Percentiles rank a stretch among this genome's conserved stretches.
Conservation (phyloP, 1,140 invertebrate genomes). For the Aphelenchoides avenae region DNA sequence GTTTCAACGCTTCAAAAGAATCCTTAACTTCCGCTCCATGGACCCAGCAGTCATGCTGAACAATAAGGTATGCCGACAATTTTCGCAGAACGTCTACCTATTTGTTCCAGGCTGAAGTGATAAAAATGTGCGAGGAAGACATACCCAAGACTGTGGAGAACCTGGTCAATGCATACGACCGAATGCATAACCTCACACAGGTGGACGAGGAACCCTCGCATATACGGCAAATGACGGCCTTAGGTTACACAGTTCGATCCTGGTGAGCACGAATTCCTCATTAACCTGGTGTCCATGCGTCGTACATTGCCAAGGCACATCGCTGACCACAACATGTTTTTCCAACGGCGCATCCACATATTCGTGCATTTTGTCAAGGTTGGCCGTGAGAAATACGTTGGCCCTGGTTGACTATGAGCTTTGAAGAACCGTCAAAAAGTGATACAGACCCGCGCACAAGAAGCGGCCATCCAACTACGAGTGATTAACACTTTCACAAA, state of each 20-base stretch:
- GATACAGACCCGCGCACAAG: conserved; percentile 8
- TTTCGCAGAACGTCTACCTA: neutral
- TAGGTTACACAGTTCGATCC: conserved; percentile 40
- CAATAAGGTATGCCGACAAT: conserved; percentile 20
- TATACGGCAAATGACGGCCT: neutral
- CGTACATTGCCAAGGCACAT: conserved; percentile 32
- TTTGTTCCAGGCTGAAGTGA: conserved; percentile 31
- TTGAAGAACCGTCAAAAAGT: conserved; percentile 34
- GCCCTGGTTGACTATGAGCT: neutral
- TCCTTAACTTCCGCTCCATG: conserved; percentile 32
- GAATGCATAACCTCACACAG: conserved; percentile 39
- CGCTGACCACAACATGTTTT: conserved; percentile 37
- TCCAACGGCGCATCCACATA: conserved; percentile 31
- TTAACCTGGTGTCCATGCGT: conserved; percentile 18
- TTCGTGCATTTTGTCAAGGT: conserved; percentile 36
- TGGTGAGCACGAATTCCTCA: conserved; percentile 31
- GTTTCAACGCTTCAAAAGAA: conserved; percentile 30
- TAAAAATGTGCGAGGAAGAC: conserved; percentile 21
- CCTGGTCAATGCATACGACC: conserved; percentile 27
- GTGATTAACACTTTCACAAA: conserved; percentile 36
- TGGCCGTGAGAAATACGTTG: neutral
- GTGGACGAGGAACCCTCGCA: neutral
- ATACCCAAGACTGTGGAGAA: conserved; percentile 38
- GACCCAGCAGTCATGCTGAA: conserved; percentile 29
- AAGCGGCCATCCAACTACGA: conserved; percentile 21